Conservation (phyloP, 1,140 invertebrate species). For the Drosophila tsacasi region DNA sequence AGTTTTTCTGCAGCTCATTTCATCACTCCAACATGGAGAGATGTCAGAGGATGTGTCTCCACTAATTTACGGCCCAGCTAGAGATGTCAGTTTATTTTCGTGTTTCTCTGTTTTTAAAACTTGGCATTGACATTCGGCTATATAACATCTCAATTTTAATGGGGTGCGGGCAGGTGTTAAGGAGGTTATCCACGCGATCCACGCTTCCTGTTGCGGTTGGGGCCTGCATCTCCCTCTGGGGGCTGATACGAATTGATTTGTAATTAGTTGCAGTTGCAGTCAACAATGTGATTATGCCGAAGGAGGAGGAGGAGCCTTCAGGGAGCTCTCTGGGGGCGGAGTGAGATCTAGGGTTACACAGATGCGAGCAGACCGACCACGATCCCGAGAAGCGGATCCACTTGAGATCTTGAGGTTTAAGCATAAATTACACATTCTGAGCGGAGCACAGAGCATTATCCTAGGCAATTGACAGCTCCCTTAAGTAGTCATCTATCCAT, state of each 20-base stretch:
- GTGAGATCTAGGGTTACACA: conserved; percentile 63
- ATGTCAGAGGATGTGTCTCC: conserved; percentile 34
- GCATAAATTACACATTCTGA: conserved; percentile 60
- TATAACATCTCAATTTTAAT: conserved; percentile 63
- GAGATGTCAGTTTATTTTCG: conserved; percentile 33
- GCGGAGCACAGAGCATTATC: conserved; percentile 53
- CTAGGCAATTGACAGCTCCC: conserved; percentile 71
- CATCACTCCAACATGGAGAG: conserved; percentile 34
- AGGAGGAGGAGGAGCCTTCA: conserved; percentile 14
- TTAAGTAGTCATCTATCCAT: conserved; percentile 55
- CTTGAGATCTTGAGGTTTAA: conserved; percentile 43
- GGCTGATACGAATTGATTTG: conserved; percentile 79
- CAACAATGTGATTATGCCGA: conserved; percentile 73
- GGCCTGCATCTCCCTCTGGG: conserved; percentile 15
- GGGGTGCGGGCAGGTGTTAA: conserved; percentile 65
- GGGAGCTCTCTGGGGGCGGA: conserved; percentile 4
- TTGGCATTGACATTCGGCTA: conserved; percentile 37
- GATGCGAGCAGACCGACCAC: conserved; percentile 52
- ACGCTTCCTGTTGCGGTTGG: conserved; percentile 59
- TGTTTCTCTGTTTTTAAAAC: conserved; percentile 38
- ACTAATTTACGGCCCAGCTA: conserved; percentile 58
- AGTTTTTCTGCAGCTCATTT: conserved; percentile 38
- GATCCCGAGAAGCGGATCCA: conserved; percentile 51
- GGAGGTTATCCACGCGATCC: conserved; percentile 34
- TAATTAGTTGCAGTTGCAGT: conserved; percentile 82